These are phyloP conservation scores for Belgica antarctica DNA, from an alignment of 2,888 invertebrate genomes.

Conservation along the genomic window DNA sequence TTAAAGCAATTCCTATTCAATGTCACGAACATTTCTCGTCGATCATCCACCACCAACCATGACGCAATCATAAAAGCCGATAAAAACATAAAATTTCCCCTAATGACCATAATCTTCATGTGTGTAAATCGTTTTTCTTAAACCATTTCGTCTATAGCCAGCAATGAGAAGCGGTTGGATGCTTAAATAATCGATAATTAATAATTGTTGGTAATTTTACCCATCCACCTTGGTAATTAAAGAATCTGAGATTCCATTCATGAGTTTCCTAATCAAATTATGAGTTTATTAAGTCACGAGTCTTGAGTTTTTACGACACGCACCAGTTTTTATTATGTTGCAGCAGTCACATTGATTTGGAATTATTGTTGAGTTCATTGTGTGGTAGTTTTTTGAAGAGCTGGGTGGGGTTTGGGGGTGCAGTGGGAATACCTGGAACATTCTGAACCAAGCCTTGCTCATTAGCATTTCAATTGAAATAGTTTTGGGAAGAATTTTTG, in stretches of 20 bases:
- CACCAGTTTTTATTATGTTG: background rate
- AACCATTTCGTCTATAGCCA: conserved; percentile 52
- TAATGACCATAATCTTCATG: background rate
- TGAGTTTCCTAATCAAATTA: conserved; percentile 11
- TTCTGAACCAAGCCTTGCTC: too few species aligned
- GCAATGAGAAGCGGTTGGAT: conserved; percentile 56
- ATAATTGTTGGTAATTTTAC: conserved; percentile 45
- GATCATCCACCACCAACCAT: too few species aligned
- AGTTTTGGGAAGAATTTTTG: too few species aligned
- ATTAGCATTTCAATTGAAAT: too few species aligned
- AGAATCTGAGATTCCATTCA: background rate
- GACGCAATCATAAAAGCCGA: too few species aligned
- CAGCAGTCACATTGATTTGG: background rate
- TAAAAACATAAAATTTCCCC: too few species aligned
- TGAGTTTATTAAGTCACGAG: background rate
- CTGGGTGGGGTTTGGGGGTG: too few species aligned
- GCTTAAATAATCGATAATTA: conserved; percentile 57
- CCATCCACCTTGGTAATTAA: conserved; percentile 25
- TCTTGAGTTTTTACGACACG: too few species aligned
- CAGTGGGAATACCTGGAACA: too few species aligned
- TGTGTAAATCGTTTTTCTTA: background rate
- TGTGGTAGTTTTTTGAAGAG: background rate
- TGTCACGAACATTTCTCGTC: conserved; percentile 13
- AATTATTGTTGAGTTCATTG: background rate
- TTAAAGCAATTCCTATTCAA: background rate